Evolutionary conservation across 2,113 vertebrate genomes (phyloP).

Genomic region (Cairina moschata): DNA sequence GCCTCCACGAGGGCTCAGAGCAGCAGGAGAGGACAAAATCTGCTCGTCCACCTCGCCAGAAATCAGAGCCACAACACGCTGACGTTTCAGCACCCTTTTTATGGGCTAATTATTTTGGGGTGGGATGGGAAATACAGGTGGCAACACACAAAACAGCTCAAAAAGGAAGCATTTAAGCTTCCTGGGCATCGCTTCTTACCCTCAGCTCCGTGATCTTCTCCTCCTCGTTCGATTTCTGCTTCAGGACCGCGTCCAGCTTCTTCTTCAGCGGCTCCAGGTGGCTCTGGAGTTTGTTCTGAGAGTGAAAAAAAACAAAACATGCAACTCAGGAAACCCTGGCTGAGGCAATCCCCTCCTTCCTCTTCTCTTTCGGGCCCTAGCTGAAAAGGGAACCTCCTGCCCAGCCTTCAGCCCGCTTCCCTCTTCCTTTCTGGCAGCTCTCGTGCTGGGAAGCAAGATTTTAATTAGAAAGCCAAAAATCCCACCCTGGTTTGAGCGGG

Average conservation of each 20-base stretch:
- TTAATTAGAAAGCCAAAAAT: neutral
- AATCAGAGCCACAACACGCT: fast-evolving
- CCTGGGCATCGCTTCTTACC: conserved; percentile 17
- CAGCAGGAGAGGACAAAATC: no score
- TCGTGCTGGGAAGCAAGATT: neutral
- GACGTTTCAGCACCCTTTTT: fast-evolving
- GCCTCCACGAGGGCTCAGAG: neutral
- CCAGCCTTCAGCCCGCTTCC: neutral
- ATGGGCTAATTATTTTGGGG: neutral
- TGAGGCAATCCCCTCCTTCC: no score
- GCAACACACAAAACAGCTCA: fast-evolving
- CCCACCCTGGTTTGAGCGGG: fast-evolving
- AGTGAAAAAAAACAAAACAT: neutral
- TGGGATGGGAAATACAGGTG: neutral
- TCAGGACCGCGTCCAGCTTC: conserved; percentile 74
- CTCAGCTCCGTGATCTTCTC: conserved; percentile 73
- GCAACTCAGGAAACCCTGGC: neutral
- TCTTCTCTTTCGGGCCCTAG: neutral
- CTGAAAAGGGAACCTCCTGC: neutral
- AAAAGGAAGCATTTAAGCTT: fast-evolving
- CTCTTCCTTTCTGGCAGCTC: fast-evolving
- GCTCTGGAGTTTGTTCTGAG: conserved; percentile 74
- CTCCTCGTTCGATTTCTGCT: conserved; percentile 76
- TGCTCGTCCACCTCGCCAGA: neutral
- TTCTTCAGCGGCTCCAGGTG: conserved; percentile 76